Percentiles rank a stretch among this genome's conserved stretches.
These are phyloP conservation scores for Seriola rivoliana DNA, from an alignment of 2,113 vertebrate genomes.

Conservation along the genomic window DNA sequence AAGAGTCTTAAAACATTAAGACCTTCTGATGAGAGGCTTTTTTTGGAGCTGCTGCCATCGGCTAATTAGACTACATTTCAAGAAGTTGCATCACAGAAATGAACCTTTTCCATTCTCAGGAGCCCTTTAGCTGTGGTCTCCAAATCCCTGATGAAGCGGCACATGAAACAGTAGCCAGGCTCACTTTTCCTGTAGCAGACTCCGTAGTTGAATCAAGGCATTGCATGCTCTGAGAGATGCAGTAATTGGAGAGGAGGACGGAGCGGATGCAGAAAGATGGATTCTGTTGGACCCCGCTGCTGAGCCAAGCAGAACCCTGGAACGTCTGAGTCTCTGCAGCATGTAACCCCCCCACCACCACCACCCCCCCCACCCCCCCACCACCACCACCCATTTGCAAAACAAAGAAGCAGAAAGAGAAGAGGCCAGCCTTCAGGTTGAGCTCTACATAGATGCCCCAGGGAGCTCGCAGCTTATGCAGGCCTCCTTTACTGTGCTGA, in stretches of 20 bases:
- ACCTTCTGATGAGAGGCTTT: conserved; percentile 12
- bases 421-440: conserved; percentile 70
- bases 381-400: conserved; percentile 58
- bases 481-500: conserved; percentile 53
- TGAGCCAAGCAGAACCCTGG: conserved; percentile 72
- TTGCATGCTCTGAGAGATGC: conserved; percentile 64
- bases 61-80: conserved; percentile 65
- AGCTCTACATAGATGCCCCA: conserved; percentile 63
- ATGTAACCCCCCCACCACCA: conserved; percentile 46
- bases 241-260: conserved; percentile 73
- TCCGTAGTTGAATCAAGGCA: conserved; percentile 43
- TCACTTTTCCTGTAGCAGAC: conserved; percentile 35
- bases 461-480: conserved; percentile 62
- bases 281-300: conserved; percentile 66
- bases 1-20: conserved; percentile 42
- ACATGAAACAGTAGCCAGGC: conserved; percentile 60
- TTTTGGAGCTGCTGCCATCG: neutral
- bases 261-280: conserved; percentile 62
- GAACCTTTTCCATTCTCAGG: conserved; percentile 42
- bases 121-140: conserved; percentile 46
- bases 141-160: conserved; percentile 56
- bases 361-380: neutral
- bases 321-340: conserved; percentile 64
- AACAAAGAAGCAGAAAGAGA: conserved; percentile 75
- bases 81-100: conserved; percentile 70